These are phyloP conservation scores for Leptopilina clavipes DNA, from an alignment of 1,140 invertebrate species.

Conservation along the genomic window DNA sequence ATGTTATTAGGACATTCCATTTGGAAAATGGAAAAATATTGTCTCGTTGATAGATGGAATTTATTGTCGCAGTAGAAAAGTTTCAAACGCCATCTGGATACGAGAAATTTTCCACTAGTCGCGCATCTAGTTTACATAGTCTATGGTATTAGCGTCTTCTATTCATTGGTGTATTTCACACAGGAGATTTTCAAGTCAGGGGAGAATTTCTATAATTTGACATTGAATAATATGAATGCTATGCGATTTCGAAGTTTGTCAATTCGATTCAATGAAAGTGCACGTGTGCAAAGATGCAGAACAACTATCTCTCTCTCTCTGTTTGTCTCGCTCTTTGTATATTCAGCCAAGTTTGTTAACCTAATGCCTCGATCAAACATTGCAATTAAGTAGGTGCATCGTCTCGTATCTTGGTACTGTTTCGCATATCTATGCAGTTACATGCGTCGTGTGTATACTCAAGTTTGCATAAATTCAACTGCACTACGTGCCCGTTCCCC, in stretches of 20 bases:
- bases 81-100: too few species aligned
- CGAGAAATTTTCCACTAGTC: too few species aligned
- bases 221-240: not conserved
- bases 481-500: not conserved
- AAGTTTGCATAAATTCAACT: conserved; percentile 28
- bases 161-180: too few species aligned
- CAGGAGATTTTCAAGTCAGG: too few species aligned
- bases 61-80: too few species aligned
- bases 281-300: conserved; percentile 10
- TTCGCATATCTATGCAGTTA: conserved; percentile 32
- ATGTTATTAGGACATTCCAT: too few species aligned
- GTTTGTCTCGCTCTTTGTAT: not conserved
- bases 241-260: not conserved
- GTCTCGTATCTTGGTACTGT: conserved; percentile 24
- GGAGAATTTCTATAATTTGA: not conserved
- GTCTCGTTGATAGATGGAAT: too few species aligned
- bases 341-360: conserved; percentile 35
- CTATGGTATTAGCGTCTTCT: too few species aligned
- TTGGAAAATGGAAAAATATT: too few species aligned
- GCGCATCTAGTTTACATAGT: too few species aligned
- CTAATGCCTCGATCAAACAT: conserved; percentile 35
- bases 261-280: not conserved
- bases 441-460: conserved; percentile 32
- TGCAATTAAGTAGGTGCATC: conserved; percentile 33
- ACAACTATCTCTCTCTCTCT: not conserved